phyloP scores from a whole-genome alignment of 2,888 invertebrate species.

The Ophraella communa region DNA sequence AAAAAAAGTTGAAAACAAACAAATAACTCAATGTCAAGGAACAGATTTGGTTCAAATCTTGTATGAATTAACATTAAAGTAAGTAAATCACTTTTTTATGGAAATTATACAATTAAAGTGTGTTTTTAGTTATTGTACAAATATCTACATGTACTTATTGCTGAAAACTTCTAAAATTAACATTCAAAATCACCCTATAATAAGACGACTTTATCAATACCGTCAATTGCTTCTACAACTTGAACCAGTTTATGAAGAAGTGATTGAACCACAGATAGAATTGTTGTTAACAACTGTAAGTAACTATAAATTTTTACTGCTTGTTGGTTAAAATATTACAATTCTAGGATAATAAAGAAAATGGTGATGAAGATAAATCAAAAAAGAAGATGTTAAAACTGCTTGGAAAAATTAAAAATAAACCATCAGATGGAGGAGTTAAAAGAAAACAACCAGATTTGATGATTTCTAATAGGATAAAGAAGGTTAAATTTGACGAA shows the following conservation, averaged over 20 bases:
- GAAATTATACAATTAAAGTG: background rate
- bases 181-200: constrained; percentile 86
- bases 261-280: constrained; percentile 73
- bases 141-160: constrained; percentile 84
- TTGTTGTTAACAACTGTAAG: constrained; percentile 60
- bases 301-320: background rate
- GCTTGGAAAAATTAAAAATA: constrained; percentile 29
- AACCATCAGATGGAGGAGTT: constrained; percentile 13
- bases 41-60: constrained; percentile 72
- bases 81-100: constrained; percentile 37
- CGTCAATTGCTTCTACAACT: constrained; percentile 77
- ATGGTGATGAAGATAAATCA: constrained; percentile 1
- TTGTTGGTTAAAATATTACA: background rate
- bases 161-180: constrained; percentile 78
- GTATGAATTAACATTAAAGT: constrained; percentile 61
- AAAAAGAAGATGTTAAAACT: constrained; percentile 58
- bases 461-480: constrained; percentile 24
- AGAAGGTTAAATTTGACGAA: constrained; percentile 42
- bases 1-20: constrained; percentile 66
- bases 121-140: constrained; percentile 80
- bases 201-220: constrained; percentile 83
- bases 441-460: constrained; percentile 24
- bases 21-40: constrained; percentile 70
- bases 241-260: constrained; percentile 71
- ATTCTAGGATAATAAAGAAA: constrained; percentile 21